A percentile compares a stretch with the other conserved stretches of the same genome.
These are phyloP conservation scores for Teleiodes luculella DNA, from an alignment of 2,888 invertebrate genomes.

Conservation along the genomic window DNA sequence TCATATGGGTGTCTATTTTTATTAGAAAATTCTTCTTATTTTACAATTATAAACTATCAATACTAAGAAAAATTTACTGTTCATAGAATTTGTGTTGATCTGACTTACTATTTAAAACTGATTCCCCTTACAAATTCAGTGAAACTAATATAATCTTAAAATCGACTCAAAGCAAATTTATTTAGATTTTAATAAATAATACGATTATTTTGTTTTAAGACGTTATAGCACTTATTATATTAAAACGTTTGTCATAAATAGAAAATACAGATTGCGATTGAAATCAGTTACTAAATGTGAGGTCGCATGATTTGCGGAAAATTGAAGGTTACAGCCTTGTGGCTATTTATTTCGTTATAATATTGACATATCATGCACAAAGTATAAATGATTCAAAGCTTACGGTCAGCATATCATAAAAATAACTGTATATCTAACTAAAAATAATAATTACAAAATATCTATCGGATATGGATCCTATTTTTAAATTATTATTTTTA, in stretches of 20 bases:
- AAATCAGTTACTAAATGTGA: background rate
- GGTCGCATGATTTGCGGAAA: background rate
- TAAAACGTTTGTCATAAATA: no score
- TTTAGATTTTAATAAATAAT: no score
- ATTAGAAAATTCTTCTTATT: conserved; percentile 13
- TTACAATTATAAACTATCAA: background rate
- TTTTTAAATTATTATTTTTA: background rate
- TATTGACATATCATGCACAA: conserved; percentile 70
- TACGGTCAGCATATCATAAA: conserved; percentile 68
- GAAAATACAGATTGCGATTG: background rate
- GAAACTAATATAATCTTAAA: no score
- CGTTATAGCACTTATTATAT: no score
- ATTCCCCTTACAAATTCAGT: no score
- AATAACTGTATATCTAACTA: conserved; percentile 25
- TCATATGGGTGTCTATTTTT: conserved; percentile 66
- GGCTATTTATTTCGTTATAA: conserved; percentile 11
- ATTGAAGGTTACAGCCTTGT: background rate
- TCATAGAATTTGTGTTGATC: background rate
- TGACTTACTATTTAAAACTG: no score
- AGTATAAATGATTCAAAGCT: conserved; percentile 45
- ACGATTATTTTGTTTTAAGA: no score
- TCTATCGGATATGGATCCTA: no score
- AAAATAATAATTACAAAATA: background rate
- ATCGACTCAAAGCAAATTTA: no score
- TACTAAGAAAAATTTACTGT: background rate